Evolutionary conservation across 37 sponge, comb jelly and placozoan genomes (phyloP).

Genomic region (Chondrilla cf. caribensis): DNA sequence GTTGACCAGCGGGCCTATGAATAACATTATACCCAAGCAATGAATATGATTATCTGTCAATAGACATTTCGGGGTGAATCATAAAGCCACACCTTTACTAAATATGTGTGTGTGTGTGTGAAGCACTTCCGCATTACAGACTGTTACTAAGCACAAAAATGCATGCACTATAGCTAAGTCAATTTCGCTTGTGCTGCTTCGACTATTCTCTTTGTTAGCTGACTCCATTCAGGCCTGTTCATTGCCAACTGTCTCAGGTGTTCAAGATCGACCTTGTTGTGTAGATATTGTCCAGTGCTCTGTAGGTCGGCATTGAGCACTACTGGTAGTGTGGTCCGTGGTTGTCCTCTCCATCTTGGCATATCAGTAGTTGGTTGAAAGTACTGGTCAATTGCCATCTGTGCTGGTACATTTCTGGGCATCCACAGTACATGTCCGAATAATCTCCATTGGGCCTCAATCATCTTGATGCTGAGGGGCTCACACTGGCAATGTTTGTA

Average conservation of each 20-base stretch:
- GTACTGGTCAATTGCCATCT: constrained; percentile 19
- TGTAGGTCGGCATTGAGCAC: constrained; percentile 26
- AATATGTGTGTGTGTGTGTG: too few relatives aligned
- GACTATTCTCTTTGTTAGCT: constrained; percentile 6
- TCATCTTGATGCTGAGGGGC: constrained; percentile 18
- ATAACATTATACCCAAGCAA: too few relatives aligned
- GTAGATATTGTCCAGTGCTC: not conserved
- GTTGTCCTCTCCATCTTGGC: constrained; percentile 13
- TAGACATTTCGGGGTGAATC: too few relatives aligned
- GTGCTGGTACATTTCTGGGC: constrained; percentile 11
- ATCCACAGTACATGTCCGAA: constrained; percentile 27
- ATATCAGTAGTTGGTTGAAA: constrained; percentile 14
- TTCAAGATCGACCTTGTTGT: not conserved
- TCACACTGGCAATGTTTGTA: constrained; percentile 27
- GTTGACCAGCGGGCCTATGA: too few relatives aligned
- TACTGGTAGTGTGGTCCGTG: constrained; percentile 27
- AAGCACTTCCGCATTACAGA: constrained; percentile 3
- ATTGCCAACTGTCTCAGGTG: constrained; percentile 8
- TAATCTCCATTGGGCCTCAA: constrained; percentile 23
- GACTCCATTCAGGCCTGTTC: not conserved
- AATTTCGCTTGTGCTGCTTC: constrained; percentile 26
- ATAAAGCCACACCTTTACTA: too few relatives aligned
- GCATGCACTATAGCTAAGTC: not conserved
- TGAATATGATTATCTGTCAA: too few relatives aligned
- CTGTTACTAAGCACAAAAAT: not conserved